Percentiles rank a stretch among this genome's conserved stretches.
These are phyloP conservation scores for Peromyscus eremicus DNA, from an alignment of 2,797 vertebrate species.

Conservation along the genomic window DNA sequence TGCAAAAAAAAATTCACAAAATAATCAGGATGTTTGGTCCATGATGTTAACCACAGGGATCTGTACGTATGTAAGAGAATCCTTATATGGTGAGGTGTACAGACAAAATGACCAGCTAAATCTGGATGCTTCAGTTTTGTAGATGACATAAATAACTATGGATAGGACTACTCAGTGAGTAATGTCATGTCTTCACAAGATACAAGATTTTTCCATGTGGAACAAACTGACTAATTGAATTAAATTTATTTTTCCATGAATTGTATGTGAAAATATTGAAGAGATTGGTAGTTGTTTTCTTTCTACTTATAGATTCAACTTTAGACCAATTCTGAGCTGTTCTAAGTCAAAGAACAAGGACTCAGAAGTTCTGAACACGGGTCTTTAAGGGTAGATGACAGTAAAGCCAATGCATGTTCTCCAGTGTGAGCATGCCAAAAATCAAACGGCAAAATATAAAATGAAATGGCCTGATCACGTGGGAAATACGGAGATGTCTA, in stretches of 20 bases:
- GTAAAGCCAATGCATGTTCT: background rate
- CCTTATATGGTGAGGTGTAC: slow-evolving; percentile 3
- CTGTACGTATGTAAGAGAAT: background rate
- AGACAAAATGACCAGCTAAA: slow-evolving; percentile 47
- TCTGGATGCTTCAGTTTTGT: background rate
- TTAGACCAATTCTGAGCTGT: slow-evolving; percentile 37
- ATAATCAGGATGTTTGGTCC: slow-evolving; percentile 58
- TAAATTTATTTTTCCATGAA: slow-evolving; percentile 70
- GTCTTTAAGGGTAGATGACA: slow-evolving; percentile 6
- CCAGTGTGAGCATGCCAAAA: background rate
- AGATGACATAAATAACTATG: slow-evolving; percentile 27
- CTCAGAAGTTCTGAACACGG: background rate
- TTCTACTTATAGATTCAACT: slow-evolving; percentile 46
- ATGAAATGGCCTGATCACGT: background rate
- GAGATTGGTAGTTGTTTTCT: slow-evolving; percentile 10
- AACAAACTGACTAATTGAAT: slow-evolving; percentile 75
- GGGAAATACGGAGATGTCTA: background rate
- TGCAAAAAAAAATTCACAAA: slow-evolving; percentile 56
- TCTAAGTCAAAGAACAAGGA: background rate
- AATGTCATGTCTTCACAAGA: background rate
- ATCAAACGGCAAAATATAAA: background rate
- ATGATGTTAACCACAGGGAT: slow-evolving; percentile 16
- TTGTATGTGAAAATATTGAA: slow-evolving; percentile 51
- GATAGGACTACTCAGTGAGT: background rate
- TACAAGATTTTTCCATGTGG: slow-evolving; percentile 59